These are phyloP conservation scores for Zosterops pallidus DNA, from an alignment of 2,113 vertebrate species.

Conservation along the genomic window DNA sequence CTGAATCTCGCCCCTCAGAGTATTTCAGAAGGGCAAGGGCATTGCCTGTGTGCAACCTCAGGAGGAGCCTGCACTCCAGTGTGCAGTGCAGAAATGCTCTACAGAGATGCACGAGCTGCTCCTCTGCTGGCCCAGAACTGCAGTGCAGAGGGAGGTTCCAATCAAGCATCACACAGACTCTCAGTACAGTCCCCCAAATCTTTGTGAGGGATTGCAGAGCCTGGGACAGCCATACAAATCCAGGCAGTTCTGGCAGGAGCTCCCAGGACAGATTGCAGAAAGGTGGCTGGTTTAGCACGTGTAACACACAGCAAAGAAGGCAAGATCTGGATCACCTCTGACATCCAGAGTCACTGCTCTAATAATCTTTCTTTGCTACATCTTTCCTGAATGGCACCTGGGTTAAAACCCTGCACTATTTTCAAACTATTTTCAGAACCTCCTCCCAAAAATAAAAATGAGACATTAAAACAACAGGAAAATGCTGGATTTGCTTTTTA, in stretches of 20 bases:
- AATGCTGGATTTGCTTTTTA: not conserved
- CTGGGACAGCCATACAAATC: not conserved
- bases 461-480: not conserved
- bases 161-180: rapidly evolving
- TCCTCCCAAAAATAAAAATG: not conserved
- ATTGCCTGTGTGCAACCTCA: not conserved
- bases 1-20: not conserved
- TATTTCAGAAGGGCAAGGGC: not conserved
- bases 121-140: not conserved
- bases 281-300: not conserved
- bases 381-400: not conserved
- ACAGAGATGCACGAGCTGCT: rapidly evolving
- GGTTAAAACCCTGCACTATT: not conserved
- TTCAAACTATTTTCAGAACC: not conserved
- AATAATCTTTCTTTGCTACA: not conserved
- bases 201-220: not conserved
- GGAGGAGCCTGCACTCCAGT: not conserved
- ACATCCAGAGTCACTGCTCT: not conserved
- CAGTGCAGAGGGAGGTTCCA: not conserved
- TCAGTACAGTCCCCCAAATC: not conserved
- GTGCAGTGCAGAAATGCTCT: not conserved
- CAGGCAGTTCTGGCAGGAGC: not conserved
- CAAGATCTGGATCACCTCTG: not conserved
- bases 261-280: not conserved
- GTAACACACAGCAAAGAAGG: not conserved